Evolutionary conservation across 2,797 vertebrate species (phyloP).

Genomic region (Sebastes trivittatus): DNA sequence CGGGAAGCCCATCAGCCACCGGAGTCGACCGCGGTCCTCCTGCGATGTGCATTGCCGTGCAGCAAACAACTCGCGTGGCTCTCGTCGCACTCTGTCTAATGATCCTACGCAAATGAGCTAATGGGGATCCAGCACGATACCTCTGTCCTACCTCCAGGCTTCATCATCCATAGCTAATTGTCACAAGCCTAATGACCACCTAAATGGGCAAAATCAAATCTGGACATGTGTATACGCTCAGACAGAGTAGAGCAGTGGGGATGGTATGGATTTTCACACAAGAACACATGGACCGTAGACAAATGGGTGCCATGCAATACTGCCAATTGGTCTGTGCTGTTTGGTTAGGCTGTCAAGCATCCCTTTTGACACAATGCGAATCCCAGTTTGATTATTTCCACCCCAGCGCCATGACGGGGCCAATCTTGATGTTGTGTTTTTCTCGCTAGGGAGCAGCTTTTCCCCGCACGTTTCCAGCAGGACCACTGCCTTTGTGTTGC

Average conservation of each 20-base stretch:
- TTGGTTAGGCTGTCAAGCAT: conserved; percentile 41
- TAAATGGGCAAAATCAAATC: conserved; percentile 75
- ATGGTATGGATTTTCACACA: conserved; percentile 34
- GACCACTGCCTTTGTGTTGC: conserved; percentile 21
- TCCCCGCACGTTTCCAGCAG: conserved; percentile 22
- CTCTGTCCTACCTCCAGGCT: conserved; percentile 75
- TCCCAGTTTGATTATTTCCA: conserved; percentile 49
- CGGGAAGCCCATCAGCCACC: conserved; percentile 23
- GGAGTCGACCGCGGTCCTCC: conserved; percentile 5
- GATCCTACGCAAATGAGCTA: conserved; percentile 73
- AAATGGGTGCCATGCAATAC: conserved; percentile 2
- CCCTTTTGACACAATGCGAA: conserved; percentile 18
- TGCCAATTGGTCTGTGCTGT: conserved; percentile 32
- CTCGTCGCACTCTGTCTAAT: conserved; percentile 69
- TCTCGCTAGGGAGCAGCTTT: conserved; percentile 30
- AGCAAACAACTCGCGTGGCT: conserved; percentile 57
- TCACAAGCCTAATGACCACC: conserved; percentile 73
- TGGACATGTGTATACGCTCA: conserved; percentile 63
- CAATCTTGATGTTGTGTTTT: conserved; percentile 37
- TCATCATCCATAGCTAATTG: conserved; percentile 79
- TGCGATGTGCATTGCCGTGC: conserved; percentile 31
- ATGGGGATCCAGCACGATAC: conserved; percentile 69
- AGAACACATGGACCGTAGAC: neutral
- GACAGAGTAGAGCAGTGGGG: conserved; percentile 33
- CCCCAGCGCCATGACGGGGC: conserved; percentile 15